These are phyloP conservation scores for Dichetophora obliterata DNA, from an alignment of 2,888 invertebrate species.

Conservation along the genomic window DNA sequence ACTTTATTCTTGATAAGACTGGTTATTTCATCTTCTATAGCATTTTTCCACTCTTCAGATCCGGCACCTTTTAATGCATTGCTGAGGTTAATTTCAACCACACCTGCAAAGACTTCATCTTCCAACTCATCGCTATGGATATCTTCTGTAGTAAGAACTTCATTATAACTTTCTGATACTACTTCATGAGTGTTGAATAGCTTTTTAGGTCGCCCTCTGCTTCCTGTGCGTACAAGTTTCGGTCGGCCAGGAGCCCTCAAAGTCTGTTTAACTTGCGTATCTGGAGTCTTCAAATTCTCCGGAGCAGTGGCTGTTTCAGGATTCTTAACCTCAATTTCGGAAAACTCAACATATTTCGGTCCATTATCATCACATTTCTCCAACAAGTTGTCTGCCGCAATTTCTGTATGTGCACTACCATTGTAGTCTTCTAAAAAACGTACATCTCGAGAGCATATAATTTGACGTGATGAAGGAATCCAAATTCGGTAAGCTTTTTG, in stretches of 20 bases:
- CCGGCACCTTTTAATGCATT: conserved; percentile 36
- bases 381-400: not conserved
- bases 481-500: conserved; percentile 38
- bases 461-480: conserved; percentile 21
- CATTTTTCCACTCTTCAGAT: conserved; percentile 37
- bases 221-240: conserved; percentile 16
- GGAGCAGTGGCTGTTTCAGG: not conserved
- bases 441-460: conserved; percentile 32
- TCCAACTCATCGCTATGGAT: not conserved
- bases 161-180: not conserved
- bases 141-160: not conserved
- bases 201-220: conserved; percentile 35
- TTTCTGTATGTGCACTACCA: not conserved
- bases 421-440: conserved; percentile 19
- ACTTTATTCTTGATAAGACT: conserved; percentile 42
- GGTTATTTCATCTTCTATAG: conserved; percentile 42
- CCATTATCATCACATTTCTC: not conserved
- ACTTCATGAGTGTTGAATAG: not conserved
- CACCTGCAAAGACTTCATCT: conserved; percentile 40
- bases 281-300: not conserved
- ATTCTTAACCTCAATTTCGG: not conserved
- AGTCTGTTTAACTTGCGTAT: not conserved
- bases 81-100: conserved; percentile 33
- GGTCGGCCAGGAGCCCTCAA: conserved; percentile 32
- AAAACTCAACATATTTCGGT: not conserved